These are phyloP conservation scores for Calliopum simillimum DNA, from an alignment of 2,888 invertebrate genomes.

Conservation along the genomic window DNA sequence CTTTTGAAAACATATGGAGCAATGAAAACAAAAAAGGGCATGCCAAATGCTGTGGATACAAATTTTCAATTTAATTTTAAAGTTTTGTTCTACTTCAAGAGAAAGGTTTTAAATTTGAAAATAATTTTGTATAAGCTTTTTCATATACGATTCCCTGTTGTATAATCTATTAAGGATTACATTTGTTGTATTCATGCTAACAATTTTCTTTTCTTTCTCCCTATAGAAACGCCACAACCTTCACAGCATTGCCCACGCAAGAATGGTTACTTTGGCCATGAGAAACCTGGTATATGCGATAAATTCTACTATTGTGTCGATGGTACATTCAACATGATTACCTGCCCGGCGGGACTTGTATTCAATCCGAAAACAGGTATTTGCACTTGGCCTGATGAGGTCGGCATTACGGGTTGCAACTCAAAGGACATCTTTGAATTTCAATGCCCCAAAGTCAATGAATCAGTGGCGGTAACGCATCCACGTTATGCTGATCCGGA, in stretches of 20 bases:
- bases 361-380: slow-evolving; percentile 91
- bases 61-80: no score
- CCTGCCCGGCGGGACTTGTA: slow-evolving; percentile 86
- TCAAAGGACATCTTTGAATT: slow-evolving; percentile 88
- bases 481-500: slow-evolving; percentile 89
- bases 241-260: slow-evolving; percentile 81
- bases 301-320: slow-evolving; percentile 92
- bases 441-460: slow-evolving; percentile 83
- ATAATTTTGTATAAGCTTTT: no score
- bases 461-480: slow-evolving; percentile 79
- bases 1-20: no score
- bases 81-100: no score
- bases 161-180: not conserved
- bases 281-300: slow-evolving; percentile 81
- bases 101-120: no score
- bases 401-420: slow-evolving; percentile 87
- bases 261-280: slow-evolving; percentile 90
- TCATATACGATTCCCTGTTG: no score
- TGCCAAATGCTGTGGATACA: no score
- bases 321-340: slow-evolving; percentile 90
- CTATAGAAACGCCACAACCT: slow-evolving; percentile 78
- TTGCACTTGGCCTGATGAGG: slow-evolving; percentile 93
- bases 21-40: no score
- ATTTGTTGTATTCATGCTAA: not conserved
- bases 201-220: slow-evolving; percentile 4